phyloP scores from a whole-genome alignment of 2,888 invertebrate species.

The Poecilus cupreus region DNA sequence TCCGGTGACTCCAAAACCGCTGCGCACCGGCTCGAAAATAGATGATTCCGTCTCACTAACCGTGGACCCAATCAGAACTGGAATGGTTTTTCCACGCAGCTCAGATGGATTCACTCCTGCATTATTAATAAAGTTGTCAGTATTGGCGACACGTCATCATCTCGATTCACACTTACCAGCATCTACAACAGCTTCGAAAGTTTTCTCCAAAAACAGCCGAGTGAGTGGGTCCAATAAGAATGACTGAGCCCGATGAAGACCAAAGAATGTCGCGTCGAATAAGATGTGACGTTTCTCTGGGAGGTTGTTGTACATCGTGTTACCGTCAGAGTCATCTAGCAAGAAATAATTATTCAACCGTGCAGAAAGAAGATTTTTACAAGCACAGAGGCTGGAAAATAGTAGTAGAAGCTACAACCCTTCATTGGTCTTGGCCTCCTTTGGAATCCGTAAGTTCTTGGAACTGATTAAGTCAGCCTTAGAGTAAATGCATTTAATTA shows the following conservation, averaged over 20 bases:
- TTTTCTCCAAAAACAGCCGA: constrained; percentile 71
- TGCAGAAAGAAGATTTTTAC: too few species aligned
- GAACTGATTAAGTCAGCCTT: too few species aligned
- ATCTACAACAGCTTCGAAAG: constrained; percentile 73
- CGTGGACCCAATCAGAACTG: constrained; percentile 71
- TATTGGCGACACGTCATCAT: too few species aligned
- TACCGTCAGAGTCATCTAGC: constrained; percentile 68
- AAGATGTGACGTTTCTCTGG: constrained; percentile 65
- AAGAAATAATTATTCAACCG: too few species aligned
- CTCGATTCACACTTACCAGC: constrained; percentile 68
- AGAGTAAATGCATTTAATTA: too few species aligned
- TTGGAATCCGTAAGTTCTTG: too few species aligned
- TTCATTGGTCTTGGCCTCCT: too few species aligned
- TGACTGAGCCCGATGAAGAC: constrained; percentile 72
- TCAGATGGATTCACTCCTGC: constrained; percentile 72
- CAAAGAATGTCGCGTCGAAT: constrained; percentile 73
- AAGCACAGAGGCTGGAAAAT: too few species aligned
- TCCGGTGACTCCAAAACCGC: constrained; percentile 81
- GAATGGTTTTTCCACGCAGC: constrained; percentile 71
- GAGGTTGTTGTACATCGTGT: constrained; percentile 66
- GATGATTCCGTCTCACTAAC: constrained; percentile 72
- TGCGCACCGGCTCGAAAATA: constrained; percentile 74
- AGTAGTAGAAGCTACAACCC: too few species aligned
- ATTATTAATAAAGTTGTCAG: background rate
- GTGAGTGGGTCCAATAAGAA: constrained; percentile 74